phyloP scores from a whole-genome alignment of 2,888 invertebrate genomes.

The Pardosa pseudoannulata region DNA sequence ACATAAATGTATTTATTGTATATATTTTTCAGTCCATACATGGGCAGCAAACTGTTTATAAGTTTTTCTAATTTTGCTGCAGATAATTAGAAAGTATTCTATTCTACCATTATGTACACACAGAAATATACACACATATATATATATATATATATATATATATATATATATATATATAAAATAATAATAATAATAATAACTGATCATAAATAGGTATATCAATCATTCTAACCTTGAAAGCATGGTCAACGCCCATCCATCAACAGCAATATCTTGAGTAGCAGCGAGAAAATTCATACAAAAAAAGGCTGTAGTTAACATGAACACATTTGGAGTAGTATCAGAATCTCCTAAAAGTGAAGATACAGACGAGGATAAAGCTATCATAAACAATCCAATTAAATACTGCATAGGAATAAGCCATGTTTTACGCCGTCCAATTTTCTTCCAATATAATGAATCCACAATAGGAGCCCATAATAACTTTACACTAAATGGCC shows the following conservation, averaged over 20 bases:
- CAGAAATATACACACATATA: too few species aligned
- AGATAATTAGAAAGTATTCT: too few species aligned
- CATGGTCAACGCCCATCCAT: slow-evolving; percentile 99
- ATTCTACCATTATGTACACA: too few species aligned
- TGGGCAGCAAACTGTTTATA: too few species aligned
- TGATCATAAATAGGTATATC: too few species aligned
- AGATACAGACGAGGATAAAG: slow-evolving; percentile 86
- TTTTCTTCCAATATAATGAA: slow-evolving; percentile 85
- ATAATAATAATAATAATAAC: too few species aligned
- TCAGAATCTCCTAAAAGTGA: slow-evolving; percentile 85
- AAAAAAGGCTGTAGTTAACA: slow-evolving; percentile 92
- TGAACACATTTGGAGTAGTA: slow-evolving; percentile 83
- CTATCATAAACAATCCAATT: slow-evolving; percentile 90
- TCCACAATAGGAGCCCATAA: slow-evolving; percentile 99
- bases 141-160: too few species aligned
- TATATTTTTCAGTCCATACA: too few species aligned
- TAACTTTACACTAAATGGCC: slow-evolving; percentile 93
- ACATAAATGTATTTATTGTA: too few species aligned
- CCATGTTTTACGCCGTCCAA: slow-evolving; percentile 93
- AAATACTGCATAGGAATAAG: slow-evolving; percentile 95
- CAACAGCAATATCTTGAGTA: slow-evolving; percentile 99
- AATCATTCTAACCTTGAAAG: slow-evolving; percentile 84
- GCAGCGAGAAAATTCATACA: slow-evolving; percentile 96
- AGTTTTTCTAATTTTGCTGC: too few species aligned
- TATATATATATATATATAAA: too few species aligned